Base-by-base conservation (phyloP, 1,140 invertebrate species). In the Dermatophagoides farinae region DNA sequence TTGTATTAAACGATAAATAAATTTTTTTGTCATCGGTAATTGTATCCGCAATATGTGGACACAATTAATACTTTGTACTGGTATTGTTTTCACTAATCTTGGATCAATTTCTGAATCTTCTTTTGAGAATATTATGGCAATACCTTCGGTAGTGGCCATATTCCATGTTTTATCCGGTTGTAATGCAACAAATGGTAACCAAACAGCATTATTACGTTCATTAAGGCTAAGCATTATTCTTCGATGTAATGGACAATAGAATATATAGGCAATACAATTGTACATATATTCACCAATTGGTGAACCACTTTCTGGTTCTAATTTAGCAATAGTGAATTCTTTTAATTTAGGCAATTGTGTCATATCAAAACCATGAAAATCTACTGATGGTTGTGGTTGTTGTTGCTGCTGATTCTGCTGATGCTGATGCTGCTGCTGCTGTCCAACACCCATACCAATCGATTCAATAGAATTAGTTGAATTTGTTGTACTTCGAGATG, bases 11-110 rank as follows among this genome's bases (percentile, higher is more conserved):
- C 62, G 62, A 39, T 59, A 52, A n/a, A 63, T 41, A 51, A 55
- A 62, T 31, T 40, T 44, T 43, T 47, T 38, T 10, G 53, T 8
- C 8, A 62, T 22, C 22, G 62, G 62, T 22, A 64, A 20, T 59
- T 64, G 62, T 14, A 63, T 52, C 22, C 61, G 61, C 10, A 62
- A 25, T 11, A 64, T 47, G 16, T 64, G 61, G 10, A 64, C 18
- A 22, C 16, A 50, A 9, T 38, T 10, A 6, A 49, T 23, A 10
- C 38, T 22, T 40, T 40, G 51, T n/a, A 63, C 18, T 22, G 59
- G 37, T 5, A 61, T 44, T 11, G 9, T 20, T 41, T n/a, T n/a
- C n/a, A 11, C 23, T n/a, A 57, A 20, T 39, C 38, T 31, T 25
- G 43, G 14, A n/a, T 37, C 53, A 5, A 41, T 5, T 49, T 50